Evolutionary conservation across 2,888 invertebrate genomes (phyloP).

Genomic region (Lithosia quadra): DNA sequence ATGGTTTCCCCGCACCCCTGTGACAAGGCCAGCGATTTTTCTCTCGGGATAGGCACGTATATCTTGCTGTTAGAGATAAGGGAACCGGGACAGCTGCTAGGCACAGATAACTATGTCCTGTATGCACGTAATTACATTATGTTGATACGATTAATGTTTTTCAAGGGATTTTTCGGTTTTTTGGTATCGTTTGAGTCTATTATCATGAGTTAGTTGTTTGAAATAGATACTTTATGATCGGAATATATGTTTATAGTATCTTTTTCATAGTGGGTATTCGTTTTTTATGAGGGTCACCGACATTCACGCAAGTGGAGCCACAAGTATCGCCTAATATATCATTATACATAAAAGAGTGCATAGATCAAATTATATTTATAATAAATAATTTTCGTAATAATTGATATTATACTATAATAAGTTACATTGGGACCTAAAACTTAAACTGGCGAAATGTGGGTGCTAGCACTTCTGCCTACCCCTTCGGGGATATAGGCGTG

Average conservation of each 20-base stretch:
- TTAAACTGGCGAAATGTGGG: too few species aligned
- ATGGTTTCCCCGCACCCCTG: slow-evolving; percentile 66
- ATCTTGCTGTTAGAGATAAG: slow-evolving; percentile 63
- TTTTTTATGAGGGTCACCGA: background rate
- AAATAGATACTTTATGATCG: background rate
- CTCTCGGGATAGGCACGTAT: slow-evolving; percentile 72
- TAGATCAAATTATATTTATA: too few species aligned
- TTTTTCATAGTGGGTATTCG: background rate
- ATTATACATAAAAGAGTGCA: too few species aligned
- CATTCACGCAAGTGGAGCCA: too few species aligned
- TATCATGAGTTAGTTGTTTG: background rate
- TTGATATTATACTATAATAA: too few species aligned
- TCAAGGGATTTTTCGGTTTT: slow-evolving; percentile 2
- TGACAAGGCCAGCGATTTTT: slow-evolving; percentile 73
- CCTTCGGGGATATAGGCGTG: too few species aligned
- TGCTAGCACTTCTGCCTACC: too few species aligned
- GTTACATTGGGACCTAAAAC: too few species aligned
- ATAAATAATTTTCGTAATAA: too few species aligned
- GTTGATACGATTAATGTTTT: slow-evolving; percentile 16
- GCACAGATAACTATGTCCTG: slow-evolving; percentile 41
- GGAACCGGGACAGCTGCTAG: slow-evolving; percentile 63
- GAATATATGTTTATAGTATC: background rate
- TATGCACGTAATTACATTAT: slow-evolving; percentile 43
- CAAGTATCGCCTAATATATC: too few species aligned
- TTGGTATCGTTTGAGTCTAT: slow-evolving; percentile 1